Conservation (phyloP, 2,113 vertebrate species). For the Pantherophis guttatus region DNA sequence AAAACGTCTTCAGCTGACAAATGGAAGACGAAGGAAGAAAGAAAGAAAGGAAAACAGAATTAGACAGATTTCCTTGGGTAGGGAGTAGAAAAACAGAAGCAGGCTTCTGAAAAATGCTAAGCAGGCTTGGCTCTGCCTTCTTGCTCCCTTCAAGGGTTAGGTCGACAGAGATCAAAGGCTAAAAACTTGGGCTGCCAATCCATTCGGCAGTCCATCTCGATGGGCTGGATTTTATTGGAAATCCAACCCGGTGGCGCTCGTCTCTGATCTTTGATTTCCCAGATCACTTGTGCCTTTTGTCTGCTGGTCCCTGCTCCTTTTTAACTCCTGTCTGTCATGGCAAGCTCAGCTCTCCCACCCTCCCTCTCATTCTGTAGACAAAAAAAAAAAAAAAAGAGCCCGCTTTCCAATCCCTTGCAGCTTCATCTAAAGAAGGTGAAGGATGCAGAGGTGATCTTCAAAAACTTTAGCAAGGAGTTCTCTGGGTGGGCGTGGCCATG, state of each 20-base stretch:
- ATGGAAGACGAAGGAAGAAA: background rate
- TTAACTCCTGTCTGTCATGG: background rate
- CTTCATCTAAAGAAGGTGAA: background rate
- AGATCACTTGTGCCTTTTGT: background rate
- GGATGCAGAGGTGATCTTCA: background rate
- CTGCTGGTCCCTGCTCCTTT: background rate
- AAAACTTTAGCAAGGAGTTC: no score
- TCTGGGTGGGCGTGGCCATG: no score
- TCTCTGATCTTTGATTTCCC: background rate
- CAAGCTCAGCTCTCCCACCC: background rate
- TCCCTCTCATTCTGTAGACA: background rate
- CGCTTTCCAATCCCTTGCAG: background rate
- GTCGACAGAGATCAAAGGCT: background rate
- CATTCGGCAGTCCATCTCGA: background rate
- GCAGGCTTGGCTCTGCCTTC: background rate
- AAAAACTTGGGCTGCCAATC: background rate
- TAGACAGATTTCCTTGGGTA: background rate
- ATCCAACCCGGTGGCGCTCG: background rate
- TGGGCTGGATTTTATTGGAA: slow-evolving; percentile 4
- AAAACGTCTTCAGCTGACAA: background rate
- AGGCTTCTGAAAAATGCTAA: background rate
- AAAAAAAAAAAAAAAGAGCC: background rate
- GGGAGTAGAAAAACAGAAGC: background rate
- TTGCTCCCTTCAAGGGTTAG: background rate
- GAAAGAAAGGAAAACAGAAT: background rate